Base-by-base conservation (phyloP, 2,113 vertebrate species). In the Columbina picui region DNA sequence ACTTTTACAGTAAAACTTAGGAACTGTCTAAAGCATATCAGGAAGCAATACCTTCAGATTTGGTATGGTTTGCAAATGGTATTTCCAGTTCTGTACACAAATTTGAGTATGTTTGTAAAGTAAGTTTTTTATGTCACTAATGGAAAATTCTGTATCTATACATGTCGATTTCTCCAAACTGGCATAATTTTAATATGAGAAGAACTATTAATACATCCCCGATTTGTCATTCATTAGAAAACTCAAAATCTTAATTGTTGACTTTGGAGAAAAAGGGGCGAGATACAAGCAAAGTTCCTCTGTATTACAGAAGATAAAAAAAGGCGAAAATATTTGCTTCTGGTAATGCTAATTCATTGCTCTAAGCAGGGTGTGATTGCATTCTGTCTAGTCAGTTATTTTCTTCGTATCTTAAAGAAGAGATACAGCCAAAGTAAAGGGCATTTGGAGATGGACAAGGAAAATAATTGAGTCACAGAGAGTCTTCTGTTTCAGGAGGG, bases 401-500 rank as follows among this genome's bases (percentile, higher is more conserved):
- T 67, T 90, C 60, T 84, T 89, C 2, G 0, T 96, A 29, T 87
- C 87, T 96, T 81, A 89, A 88, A 85, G 52, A 81, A 92, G 89
- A 92, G 87, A 76, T 91, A 76, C 0, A 91, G 56, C 61, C 45
- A 36, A 92, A 94, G 71, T 78, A 84, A 94, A 89, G 65, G 81
- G 57, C 69, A 82, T 55, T 89, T 93, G 74, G 69, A 91, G 89
- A 85, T 89, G 75, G 80, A 71, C 93, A 89, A 57, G 65, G 67
- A 64, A 94, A 94, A 75, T 91, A 90, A 93, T 87, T 93, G 94
- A 93, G 83, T 85, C 87, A 84, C 47, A 45, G 56, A 64, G 76
- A 76, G 25, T 82, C 61, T 89, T 84, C 65, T 95, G 52, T 94
- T 92, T 95, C 89, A 93, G 77, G 38, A 93, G 55, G 89, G 84